These are phyloP conservation scores for Ctenopoma kingsleyae DNA, from an alignment of 2,797 vertebrate genomes.

Conservation along the genomic window DNA sequence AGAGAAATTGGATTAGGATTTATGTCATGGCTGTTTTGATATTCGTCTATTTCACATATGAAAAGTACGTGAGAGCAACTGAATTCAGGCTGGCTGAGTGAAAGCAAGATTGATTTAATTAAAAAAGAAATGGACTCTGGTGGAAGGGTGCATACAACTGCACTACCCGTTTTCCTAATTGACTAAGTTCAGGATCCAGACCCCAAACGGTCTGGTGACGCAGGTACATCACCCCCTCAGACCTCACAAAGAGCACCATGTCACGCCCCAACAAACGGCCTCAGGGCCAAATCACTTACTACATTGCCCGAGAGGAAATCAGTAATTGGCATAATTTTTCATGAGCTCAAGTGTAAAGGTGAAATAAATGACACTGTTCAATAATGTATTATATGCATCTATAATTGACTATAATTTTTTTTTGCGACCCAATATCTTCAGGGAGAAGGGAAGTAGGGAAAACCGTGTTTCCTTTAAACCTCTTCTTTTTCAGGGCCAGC, in stretches of 20 bases:
- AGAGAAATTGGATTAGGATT: slow-evolving; percentile 76
- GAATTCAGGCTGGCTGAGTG: slow-evolving; percentile 67
- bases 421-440: slow-evolving; percentile 36
- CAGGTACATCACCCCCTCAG: slow-evolving; percentile 57
- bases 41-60: slow-evolving; percentile 65
- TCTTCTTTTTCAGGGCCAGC: slow-evolving; percentile 59
- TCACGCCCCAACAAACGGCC: slow-evolving; percentile 84
- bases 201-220: slow-evolving; percentile 52
- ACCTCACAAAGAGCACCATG: slow-evolving; percentile 71
- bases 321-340: slow-evolving; percentile 96
- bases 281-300: slow-evolving; percentile 76
- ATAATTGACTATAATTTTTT: slow-evolving; percentile 89
- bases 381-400: slow-evolving; percentile 94
- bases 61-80: slow-evolving; percentile 66
- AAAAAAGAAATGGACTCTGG: slow-evolving; percentile 52
- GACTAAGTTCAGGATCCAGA: slow-evolving; percentile 58
- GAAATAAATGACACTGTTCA: slow-evolving; percentile 94
- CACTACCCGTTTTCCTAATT: slow-evolving; percentile 63
- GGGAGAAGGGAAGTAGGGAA: slow-evolving; percentile 57
- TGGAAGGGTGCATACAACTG: slow-evolving; percentile 57
- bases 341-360: slow-evolving; percentile 91
- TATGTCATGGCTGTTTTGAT: slow-evolving; percentile 70
- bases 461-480: slow-evolving; percentile 81
- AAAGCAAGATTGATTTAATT: slow-evolving; percentile 72
- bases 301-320: slow-evolving; percentile 88